Base-by-base conservation (phyloP, 37 sponge, comb jelly and placozoan species). In the Beroe ovata region DNA sequence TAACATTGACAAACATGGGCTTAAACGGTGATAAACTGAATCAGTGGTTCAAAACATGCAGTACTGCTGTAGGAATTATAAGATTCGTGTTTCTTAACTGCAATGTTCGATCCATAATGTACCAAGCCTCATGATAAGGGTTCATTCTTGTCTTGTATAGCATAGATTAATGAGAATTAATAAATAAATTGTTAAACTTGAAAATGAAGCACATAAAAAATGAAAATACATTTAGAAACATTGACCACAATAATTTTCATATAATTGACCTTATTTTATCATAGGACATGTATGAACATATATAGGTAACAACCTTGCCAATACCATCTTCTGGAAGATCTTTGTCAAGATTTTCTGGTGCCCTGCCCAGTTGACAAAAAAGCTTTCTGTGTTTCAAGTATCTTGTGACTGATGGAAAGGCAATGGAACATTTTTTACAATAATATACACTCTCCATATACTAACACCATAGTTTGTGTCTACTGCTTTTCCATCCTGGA, bases 321-420 rank as follows among this genome's bases (percentile, higher is more conserved):
- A 77, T 77, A 21, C 84, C 84, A 42, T 77, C 84, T 77, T 41
- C 84, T 40, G 84, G 84, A 3, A 42, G 35, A 42, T 40, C 47
- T 4, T 38, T 23, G 41, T 77, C 33, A 11, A 30, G 36, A 66
- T 77, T 35, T 36, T 42, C 54, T 26, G 19, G 14, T 21, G 4
- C 47, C 28, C 84, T 22, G 4, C 84, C 84, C 1, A 77, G 47
- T 42, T 77, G 23, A 41, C 84, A 77, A 77, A 77, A 77, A 23
- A 42, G 23, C 22, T 77, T 38, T 41, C 84, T 11, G 54, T 77
- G 84, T 25, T 77, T 77, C 4, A 77, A 20, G 38, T 77, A 77
- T 36, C 54, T 20, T 3, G 84, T 40, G 8, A 77, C 84, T 21
- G 38, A 28, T 16, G 84, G 54, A 36, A 77, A 77, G 41, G 26